phyloP scores from a whole-genome alignment of 92 coral and sea anemone genomes.

The Pocillopora grandis region DNA sequence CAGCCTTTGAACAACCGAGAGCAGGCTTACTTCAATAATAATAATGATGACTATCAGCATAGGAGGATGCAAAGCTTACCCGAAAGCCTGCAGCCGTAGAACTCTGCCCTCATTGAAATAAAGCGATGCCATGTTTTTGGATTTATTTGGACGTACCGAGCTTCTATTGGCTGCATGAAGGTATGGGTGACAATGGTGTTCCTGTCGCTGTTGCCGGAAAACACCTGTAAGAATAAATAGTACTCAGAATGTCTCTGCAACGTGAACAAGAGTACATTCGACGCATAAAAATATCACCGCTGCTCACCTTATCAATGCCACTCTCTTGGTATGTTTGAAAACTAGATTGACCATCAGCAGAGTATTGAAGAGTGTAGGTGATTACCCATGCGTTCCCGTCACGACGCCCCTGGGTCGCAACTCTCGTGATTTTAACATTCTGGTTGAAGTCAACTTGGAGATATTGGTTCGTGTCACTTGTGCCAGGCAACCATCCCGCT shows the following conservation, averaged over 20 bases:
- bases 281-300: background rate
- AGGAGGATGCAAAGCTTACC: background rate
- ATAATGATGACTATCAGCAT: background rate
- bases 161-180: background rate
- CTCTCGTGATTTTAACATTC: background rate
- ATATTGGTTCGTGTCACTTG: background rate
- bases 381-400: background rate
- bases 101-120: background rate
- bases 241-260: too few relatives aligned
- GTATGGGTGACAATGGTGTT: background rate
- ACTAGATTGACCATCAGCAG: background rate
- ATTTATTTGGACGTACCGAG: background rate
- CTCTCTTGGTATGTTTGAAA: background rate
- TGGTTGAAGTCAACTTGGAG: background rate
- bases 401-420: background rate
- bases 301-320: background rate
- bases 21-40: background rate
- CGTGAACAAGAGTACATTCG: too few relatives aligned
- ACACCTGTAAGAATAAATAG: background rate
- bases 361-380: background rate
- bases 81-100: background rate
- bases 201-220: background rate
- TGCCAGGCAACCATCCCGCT: background rate
- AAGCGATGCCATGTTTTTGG: background rate
- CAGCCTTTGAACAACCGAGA: too few relatives aligned